Base-by-base conservation (phyloP, 2,113 vertebrate genomes). In the Bos indicus region DNA sequence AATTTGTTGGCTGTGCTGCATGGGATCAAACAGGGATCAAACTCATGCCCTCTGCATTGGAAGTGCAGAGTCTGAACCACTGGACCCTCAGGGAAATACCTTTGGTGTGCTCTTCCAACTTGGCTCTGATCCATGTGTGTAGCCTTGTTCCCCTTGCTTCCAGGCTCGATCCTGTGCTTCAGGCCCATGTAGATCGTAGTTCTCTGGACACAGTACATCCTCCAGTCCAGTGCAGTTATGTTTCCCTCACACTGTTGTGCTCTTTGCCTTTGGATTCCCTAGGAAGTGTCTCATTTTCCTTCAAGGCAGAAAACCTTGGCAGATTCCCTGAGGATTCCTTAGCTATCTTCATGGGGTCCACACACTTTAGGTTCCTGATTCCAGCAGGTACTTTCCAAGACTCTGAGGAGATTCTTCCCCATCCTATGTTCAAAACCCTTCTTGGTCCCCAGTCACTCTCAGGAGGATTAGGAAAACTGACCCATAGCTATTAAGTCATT, bases 111-210 rank as follows among this genome's bases (percentile, higher is more conserved):
- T n/a, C 54, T 67, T 43, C 36, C 15, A 36, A 51, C 36, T 30
- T 6, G 30, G 64, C 51, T 86, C 43, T 81, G 43, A 56, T 1
- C 25, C 16, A 2, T 5, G 57, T 12, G 30, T 25, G 14, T 17
- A 9, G 26, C 1, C 25, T 17, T 7, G 36, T 25, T 30, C 2
- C 59, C 23, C 8, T 0, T 6, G n/a, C 6, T 46, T 92, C 43
- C 52, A 12, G 1, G 15, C 33, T 28, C 7, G 14, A 60, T 15
- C 43, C 78, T 6, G 11, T 3, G 46, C 11, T 26, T 11, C 40
- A 71, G 56, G 4, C 36, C 15, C 67, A 10, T 10, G 0, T 1
- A 13, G 56, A 7, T 52, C 2, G 0, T 1, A n/a, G 60, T 17
- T n/a, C 7, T 26, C 33, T 23, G 16, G 51, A 51, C 56, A 43